Evolutionary conservation across 2,888 invertebrate genomes (phyloP), one percentile per base, ranked within the genome.

Genomic region (Caprella mutica): DNA sequence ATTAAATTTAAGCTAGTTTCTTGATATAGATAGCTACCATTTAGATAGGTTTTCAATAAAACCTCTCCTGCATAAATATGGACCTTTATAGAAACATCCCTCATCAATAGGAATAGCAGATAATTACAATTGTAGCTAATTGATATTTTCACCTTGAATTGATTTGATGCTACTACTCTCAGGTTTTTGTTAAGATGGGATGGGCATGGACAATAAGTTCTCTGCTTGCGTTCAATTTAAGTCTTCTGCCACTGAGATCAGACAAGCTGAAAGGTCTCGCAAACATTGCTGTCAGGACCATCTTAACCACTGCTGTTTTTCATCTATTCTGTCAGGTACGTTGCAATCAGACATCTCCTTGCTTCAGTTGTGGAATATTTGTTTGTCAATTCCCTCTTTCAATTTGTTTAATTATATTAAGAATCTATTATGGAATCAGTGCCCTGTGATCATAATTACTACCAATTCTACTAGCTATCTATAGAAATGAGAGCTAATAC

Each of bases 171-270:
- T 52, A 33, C 12, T 19, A 50, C n/a, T 3, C 38, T 17, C 57
- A 61, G 61, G 52, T 57, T 14, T 61, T 61, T 44, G 61, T 61
- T 21, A 61, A 61, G 38, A 38, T 56, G 39, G 61, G 57, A 8
- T 61, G 61, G 61, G 54, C 35, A 0, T 43, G 56, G 52, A 61
- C 61, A 2, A 35, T 54, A 26, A 29, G 14, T 23, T 46, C 33
- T 5, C 44, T 57, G 27, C 27, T 51, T 19, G 5, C 38, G 0
- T 52, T 44, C 23, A 27, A 23, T 14, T 24, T 61, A 5, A 1
- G 23, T 0, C 54, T 51, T 6, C 44, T 55, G 17, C 21, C 46
- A 3, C 40, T 61, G 23, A 51, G 40, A 5, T 27, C 23, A 2
- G 42, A 57, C 30, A 42, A 29, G 35, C n/a, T 23, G 27, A 19